Conservation (phyloP, 2,797 vertebrate genomes). For the Aulostomus chinensis region DNA sequence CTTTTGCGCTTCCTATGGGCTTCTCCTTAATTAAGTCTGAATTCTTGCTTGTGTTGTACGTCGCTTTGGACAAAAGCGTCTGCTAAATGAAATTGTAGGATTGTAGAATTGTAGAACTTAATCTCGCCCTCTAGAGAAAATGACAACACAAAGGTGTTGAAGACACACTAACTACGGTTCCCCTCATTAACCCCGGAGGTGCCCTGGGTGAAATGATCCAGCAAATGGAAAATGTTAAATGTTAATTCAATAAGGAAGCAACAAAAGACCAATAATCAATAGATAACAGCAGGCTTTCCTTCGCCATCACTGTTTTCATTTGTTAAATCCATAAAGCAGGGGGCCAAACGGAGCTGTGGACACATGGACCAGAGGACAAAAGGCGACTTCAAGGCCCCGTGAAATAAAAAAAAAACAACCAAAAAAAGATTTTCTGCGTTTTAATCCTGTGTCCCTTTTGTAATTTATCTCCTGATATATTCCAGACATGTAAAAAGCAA, state of each 20-base stretch:
- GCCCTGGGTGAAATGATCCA: constrained; percentile 33
- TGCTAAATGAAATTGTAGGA: no score
- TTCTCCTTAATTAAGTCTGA: no score
- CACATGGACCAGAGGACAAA: background rate
- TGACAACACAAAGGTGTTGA: background rate
- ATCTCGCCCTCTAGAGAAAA: background rate
- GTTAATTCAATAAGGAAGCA: constrained; percentile 55
- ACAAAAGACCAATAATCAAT: constrained; percentile 42
- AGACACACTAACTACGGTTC: background rate
- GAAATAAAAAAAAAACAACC: no score
- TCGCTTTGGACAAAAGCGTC: no score
- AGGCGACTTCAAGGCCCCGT: no score
- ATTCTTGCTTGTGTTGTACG: no score
- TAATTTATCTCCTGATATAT: no score
- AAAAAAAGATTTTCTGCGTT: no score
- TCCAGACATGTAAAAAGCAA: no score
- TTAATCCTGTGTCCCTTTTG: no score
- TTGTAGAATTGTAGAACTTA: no score
- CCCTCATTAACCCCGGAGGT: constrained; percentile 23
- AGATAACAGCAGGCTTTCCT: constrained; percentile 8
- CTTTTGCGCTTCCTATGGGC: no score
- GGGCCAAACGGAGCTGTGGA: background rate
- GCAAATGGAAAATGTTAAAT: constrained; percentile 52
- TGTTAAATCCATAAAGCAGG: constrained; percentile 33
- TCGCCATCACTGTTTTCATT: constrained; percentile 26